Percentiles rank a stretch among this genome's conserved stretches.
These are phyloP conservation scores for Tenualosa ilisha DNA, from an alignment of 2,797 vertebrate species.

Conservation along the genomic window DNA sequence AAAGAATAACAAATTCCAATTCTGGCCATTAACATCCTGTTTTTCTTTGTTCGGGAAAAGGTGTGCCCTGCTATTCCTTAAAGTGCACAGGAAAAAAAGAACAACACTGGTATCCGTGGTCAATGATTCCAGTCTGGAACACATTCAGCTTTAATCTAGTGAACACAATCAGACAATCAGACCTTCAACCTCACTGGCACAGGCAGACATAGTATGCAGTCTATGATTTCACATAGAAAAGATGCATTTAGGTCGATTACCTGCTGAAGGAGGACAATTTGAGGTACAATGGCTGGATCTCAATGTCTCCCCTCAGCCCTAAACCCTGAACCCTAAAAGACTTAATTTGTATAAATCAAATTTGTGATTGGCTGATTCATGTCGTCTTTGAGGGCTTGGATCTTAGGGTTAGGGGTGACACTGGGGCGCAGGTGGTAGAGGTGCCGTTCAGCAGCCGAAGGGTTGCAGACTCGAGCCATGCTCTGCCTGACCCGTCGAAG, in stretches of 20 bases:
- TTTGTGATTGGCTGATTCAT: too few species aligned
- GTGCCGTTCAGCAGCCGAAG: too few species aligned
- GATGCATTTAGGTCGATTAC: background rate
- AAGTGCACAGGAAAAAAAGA: background rate
- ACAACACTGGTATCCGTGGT: background rate
- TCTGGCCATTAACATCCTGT: slow-evolving; percentile 11
- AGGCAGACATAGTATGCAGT: background rate
- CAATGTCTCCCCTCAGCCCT: too few species aligned
- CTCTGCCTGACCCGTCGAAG: too few species aligned
- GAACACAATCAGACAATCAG: background rate
- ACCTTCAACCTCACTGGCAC: background rate
- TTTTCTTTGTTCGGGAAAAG: slow-evolving; percentile 7
- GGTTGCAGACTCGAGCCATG: too few species aligned
- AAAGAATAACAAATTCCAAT: slow-evolving; percentile 5
- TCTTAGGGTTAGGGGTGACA: too few species aligned
- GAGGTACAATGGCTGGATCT: background rate
- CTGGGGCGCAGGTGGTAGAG: too few species aligned
- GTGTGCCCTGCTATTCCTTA: slow-evolving; percentile 11
- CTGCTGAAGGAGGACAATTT: background rate
- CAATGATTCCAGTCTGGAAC: background rate
- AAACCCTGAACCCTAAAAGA: too few species aligned
- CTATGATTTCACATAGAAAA: background rate
- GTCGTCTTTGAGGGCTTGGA: too few species aligned
- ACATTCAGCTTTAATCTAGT: background rate
- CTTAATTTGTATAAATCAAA: too few species aligned